Percentiles rank a stretch among this genome's conserved stretches.
These are phyloP conservation scores for Azorinus chamasolen DNA, from an alignment of 2,888 invertebrate genomes.

Conservation along the genomic window DNA sequence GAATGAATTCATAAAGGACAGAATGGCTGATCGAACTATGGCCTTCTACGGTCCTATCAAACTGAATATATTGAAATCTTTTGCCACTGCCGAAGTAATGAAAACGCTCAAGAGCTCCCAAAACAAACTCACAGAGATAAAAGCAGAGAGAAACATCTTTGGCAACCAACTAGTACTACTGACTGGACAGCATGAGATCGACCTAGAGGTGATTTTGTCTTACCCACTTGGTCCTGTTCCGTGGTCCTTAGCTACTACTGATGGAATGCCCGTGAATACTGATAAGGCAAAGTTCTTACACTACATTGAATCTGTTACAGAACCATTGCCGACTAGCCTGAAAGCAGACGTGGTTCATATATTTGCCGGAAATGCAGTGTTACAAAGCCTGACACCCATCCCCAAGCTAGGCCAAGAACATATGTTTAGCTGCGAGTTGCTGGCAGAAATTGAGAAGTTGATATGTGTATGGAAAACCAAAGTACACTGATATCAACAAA, in stretches of 20 bases:
- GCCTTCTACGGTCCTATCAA: conserved; percentile 47
- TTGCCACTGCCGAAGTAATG: conserved; percentile 16
- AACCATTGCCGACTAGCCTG: conserved; percentile 2
- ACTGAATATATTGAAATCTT: conserved; percentile 44
- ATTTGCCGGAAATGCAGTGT: conserved; percentile 34
- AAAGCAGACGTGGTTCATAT: conserved; percentile 13
- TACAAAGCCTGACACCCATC: conserved; percentile 14
- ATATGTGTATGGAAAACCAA: conserved; percentile 26
- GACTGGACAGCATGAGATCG: conserved; percentile 42
- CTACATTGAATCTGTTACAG: conserved; percentile 7
- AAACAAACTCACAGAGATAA: conserved; percentile 43
- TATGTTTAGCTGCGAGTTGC: background rate
- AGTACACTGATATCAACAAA: conserved; percentile 16
- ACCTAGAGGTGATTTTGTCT: conserved; percentile 36
- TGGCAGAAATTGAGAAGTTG: conserved; percentile 24
- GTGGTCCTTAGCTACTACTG: conserved; percentile 54
- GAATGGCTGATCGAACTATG: conserved; percentile 27
- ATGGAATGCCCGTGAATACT: conserved; percentile 55
- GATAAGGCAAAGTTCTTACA: conserved; percentile 47
- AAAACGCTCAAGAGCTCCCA: conserved; percentile 26
- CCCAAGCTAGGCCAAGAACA: conserved; percentile 36
- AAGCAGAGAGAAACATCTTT: conserved; percentile 48
- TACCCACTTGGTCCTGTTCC: conserved; percentile 56
- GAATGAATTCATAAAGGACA: conserved; percentile 30
- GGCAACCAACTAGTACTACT: conserved; percentile 40